Base-by-base conservation (phyloP, 2,888 invertebrate species). In the Hydriomena furcata region DNA sequence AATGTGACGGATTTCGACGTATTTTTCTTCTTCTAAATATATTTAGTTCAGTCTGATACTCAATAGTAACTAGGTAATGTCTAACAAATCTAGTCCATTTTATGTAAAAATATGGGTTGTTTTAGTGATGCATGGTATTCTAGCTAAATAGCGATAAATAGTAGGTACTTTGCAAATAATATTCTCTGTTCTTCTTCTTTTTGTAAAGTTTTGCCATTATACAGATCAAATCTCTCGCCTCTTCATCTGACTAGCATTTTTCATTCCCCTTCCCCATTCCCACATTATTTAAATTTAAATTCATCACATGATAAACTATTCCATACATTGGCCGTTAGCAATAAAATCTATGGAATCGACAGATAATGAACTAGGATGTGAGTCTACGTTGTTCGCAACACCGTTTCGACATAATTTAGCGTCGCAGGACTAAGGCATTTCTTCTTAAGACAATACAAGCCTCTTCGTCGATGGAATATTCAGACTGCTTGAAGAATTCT, bases 371-470 rank as follows among this genome's bases (percentile, higher is more conserved):
- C 78, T 74, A 74, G 78, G 79, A 79, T 79, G 76, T 77, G 60
- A 59, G 61, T 69, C 70, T 65, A 67, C 73, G 73, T 74, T 74
- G 76, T 79, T 70, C 68, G 66, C 64, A 71, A 76, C 80, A 76
- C 67, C 66, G 69, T 66, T 46, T 55, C 52, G 72, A 79, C 83
- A 84, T 88, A 84, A 90, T 87, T 90, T 85, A 89, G 82, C 81
- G 52, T 48, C 52, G 66, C 68, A 66, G 62, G 69, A 73, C 75
- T 66, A 69, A 73, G 76, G 80, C 80, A 88, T 89, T 88, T 90
- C n/a, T 90, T 87, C 82, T 77, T 80, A 81, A 86, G 86, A 90
- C 90, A 89, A 90, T 88, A 88, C 87, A 84, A 78, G 81, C 72
- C 74, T 69, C 79, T 71, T 75, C 71, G 66, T 79, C 79, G 79